Base-by-base conservation (phyloP, 2,888 invertebrate species). In the Drosophila nigritarsus region DNA sequence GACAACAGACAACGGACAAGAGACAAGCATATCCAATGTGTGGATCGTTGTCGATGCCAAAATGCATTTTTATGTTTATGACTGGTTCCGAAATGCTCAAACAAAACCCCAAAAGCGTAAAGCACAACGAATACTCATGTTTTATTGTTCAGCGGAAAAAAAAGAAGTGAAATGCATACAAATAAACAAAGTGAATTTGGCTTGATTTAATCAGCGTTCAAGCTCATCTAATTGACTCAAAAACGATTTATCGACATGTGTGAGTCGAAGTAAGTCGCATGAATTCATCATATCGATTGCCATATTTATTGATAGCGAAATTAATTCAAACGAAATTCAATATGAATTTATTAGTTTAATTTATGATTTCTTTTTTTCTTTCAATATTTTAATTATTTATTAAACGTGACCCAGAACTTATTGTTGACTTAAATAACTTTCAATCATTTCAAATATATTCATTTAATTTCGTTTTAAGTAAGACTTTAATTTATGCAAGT, bases 11-110 rank as follows among this genome's bases (percentile, higher is more conserved):
- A 30, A n/a, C 30, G 61, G 53, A 49, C 53, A 27, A 56, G 65
- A 50, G 76, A 70, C 73, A 73, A 67, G 49, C 80, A 73, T 79
- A 70, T 67, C 80, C 70, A 80, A 79, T 69, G 65, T 59, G 64
- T 75, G 67, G 50, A 65, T 63, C 80, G 70, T 65, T 71, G 59
- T 45, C 72, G 65, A 64, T 63, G 68, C 67, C 67, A 64, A 74
- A 74, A 56, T 67, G 80, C 71, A 78, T 78, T 78, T 65, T 75
- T 62, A 38, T 48, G 11, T 53, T 75, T 76, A 61, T 53, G 32
- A 55, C 56, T 64, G 56, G 34, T 61, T 75, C 64, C 69, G 42
- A 69, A 69, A 65, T 49, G 56, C 56, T n/a, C 27, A 15, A 27
- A 74, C 58, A 55, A 63, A 67, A 34, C 36, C 49, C 18, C 50